These are phyloP conservation scores for Drosophila funebris DNA, from an alignment of 1,140 invertebrate genomes.

Conservation along the genomic window DNA sequence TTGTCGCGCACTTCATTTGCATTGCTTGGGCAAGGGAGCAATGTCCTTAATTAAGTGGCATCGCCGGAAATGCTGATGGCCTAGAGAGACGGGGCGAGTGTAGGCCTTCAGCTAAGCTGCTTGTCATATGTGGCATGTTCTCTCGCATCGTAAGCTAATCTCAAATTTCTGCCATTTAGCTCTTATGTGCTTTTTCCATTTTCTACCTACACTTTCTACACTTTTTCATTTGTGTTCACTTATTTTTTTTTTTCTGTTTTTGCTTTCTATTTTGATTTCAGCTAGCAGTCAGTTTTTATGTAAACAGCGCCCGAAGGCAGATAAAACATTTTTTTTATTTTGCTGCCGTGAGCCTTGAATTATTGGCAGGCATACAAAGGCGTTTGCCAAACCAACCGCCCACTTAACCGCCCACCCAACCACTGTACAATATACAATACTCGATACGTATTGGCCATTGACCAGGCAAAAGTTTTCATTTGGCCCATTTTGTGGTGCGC, in stretches of 20 bases:
- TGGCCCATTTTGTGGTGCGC: constrained; percentile 43
- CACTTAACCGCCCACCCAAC: neutral
- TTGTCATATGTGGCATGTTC: constrained; percentile 47
- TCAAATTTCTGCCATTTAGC: constrained; percentile 58
- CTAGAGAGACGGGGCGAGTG: neutral
- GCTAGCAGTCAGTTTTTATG: constrained; percentile 72
- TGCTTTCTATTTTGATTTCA: constrained; percentile 16
- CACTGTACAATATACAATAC: constrained; percentile 1
- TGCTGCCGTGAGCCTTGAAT: constrained; percentile 41
- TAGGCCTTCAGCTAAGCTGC: constrained; percentile 25
- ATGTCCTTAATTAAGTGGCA: constrained; percentile 76
- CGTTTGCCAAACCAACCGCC: constrained; percentile 42
- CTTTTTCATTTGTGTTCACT: constrained; percentile 17
- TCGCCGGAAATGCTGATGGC: no score
- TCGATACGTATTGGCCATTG: constrained; percentile 23
- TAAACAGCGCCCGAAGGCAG: constrained; percentile 60
- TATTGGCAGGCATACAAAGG: constrained; percentile 71
- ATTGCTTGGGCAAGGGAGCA: constrained; percentile 66
- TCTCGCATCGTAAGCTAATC: constrained; percentile 70
- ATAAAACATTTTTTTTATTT: constrained; percentile 56
- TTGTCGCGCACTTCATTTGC: constrained; percentile 66
- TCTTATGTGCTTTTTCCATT: constrained; percentile 44
- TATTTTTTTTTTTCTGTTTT: neutral
- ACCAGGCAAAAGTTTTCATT: constrained; percentile 40
- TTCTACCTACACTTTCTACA: constrained; percentile 1